These are phyloP conservation scores for Drosophila borealis DNA, from an alignment of 2,888 invertebrate genomes.

Conservation along the genomic window DNA sequence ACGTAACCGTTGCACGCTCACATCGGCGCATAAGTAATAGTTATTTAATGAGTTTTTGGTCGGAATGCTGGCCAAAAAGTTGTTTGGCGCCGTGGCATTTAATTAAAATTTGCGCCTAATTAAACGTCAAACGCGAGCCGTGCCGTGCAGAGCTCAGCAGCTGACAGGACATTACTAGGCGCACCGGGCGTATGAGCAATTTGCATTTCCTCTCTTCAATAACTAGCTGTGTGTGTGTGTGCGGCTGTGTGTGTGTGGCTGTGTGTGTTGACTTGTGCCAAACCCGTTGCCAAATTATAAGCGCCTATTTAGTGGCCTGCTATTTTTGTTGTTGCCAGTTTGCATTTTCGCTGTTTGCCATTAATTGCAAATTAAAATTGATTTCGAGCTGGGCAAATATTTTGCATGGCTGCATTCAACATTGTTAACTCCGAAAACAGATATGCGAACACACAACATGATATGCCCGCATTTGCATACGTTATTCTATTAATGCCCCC, in stretches of 20 bases:
- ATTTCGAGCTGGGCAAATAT: slow-evolving; percentile 34
- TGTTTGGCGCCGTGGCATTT: slow-evolving; percentile 68
- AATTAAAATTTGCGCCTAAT: slow-evolving; percentile 76
- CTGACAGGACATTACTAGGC: slow-evolving; percentile 54
- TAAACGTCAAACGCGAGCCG: slow-evolving; percentile 63
- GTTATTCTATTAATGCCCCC: background rate
- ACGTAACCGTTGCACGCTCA: slow-evolving; percentile 58
- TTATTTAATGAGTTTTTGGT: slow-evolving; percentile 76
- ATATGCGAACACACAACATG: too few relatives aligned
- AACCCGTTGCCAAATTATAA: slow-evolving; percentile 24
- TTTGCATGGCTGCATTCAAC: slow-evolving; percentile 35
- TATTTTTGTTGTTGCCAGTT: slow-evolving; percentile 6
- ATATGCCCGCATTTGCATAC: slow-evolving; percentile 2
- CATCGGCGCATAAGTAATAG: slow-evolving; percentile 69
- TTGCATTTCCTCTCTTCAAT: slow-evolving; percentile 27
- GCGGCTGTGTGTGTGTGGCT: slow-evolving; percentile 5
- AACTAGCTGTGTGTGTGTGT: slow-evolving; percentile 1
- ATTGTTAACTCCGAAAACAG: too few relatives aligned
- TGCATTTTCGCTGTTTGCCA: slow-evolving; percentile 4
- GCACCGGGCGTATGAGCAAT: slow-evolving; percentile 68
- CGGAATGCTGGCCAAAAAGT: slow-evolving; percentile 53
- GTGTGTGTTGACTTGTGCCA: slow-evolving; percentile 9
- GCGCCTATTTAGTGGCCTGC: slow-evolving; percentile 29
- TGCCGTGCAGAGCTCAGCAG: slow-evolving; percentile 4
- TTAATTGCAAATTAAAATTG: slow-evolving; percentile 61